Percentiles rank a stretch among this genome's conserved stretches.
phyloP scores from a whole-genome alignment of 2,797 vertebrate genomes.

The Esox lucius region DNA sequence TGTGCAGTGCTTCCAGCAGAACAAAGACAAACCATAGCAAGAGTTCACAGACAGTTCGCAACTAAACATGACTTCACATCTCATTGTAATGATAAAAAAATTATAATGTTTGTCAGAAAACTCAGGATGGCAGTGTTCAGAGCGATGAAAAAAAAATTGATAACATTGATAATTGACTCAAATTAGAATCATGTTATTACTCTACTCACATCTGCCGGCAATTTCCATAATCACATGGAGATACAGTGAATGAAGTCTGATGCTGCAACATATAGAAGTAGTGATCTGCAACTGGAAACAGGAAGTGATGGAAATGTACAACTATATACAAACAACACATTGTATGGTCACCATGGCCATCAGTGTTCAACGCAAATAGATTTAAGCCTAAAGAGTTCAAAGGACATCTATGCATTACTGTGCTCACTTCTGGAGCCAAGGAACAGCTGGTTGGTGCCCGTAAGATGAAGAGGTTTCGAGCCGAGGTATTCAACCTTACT shows the following conservation, averaged over 20 bases:
- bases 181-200: background rate
- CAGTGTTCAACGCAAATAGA: background rate
- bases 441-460: background rate
- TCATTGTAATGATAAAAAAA: background rate
- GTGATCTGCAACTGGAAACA: too few relatives aligned
- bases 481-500: too few relatives aligned
- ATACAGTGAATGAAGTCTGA: background rate
- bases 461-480: background rate
- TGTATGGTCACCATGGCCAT: background rate
- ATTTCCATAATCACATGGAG: background rate
- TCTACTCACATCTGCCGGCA: background rate
- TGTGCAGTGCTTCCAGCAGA: background rate
- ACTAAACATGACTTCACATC: background rate
- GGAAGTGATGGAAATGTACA: background rate
- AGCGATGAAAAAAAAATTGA: background rate
- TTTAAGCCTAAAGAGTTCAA: background rate
- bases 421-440: background rate
- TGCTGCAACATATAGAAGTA: background rate
- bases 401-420: background rate
- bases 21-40: background rate
- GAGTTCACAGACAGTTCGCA: background rate
- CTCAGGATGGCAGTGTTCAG: background rate
- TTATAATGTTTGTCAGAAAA: background rate
- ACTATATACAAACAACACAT: constrained; percentile 6
- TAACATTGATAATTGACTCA: background rate